Evolutionary conservation across 2,113 vertebrate genomes (phyloP).

Genomic region (Festucalex cinctus): DNA sequence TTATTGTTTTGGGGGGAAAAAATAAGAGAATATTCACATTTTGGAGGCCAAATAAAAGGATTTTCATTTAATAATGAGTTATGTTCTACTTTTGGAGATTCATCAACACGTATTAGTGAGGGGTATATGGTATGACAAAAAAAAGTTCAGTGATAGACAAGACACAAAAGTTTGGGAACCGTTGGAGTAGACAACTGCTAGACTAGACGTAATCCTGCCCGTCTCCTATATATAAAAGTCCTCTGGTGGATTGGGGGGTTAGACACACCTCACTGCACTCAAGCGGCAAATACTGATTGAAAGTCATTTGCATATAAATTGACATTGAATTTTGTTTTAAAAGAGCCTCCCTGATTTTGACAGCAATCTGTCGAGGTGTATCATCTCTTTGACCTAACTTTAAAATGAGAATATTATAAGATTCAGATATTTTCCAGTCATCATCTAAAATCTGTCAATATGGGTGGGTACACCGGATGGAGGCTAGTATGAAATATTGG

Average conservation of each 20-base stretch:
- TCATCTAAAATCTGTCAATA: slow-evolving; percentile 28
- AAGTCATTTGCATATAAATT: slow-evolving; percentile 68
- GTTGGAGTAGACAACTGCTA: too few relatives aligned
- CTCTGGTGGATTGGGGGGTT: slow-evolving; percentile 39
- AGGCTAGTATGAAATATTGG: slow-evolving; percentile 5
- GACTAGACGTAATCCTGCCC: slow-evolving; percentile 3
- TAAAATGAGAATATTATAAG: background rate
- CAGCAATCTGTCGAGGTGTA: background rate
- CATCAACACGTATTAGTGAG: too few relatives aligned
- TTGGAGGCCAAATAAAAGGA: too few relatives aligned
- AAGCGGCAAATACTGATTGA: slow-evolving; percentile 49
- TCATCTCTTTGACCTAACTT: slow-evolving; percentile 27
- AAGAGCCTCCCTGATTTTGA: background rate
- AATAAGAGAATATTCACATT: too few relatives aligned
- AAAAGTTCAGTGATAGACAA: slow-evolving; percentile 1
- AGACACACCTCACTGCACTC: slow-evolving; percentile 56
- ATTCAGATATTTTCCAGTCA: background rate
- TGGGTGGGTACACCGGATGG: background rate
- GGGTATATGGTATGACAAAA: background rate
- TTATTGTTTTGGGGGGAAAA: too few relatives aligned
- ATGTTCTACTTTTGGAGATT: too few relatives aligned
- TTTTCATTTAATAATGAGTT: background rate
- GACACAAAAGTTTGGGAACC: too few relatives aligned
- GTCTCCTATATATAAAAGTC: background rate
- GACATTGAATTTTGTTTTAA: background rate